A percentile compares a stretch with the other conserved stretches of the same genome.
These are phyloP conservation scores for Dynastes grantii DNA, from an alignment of 2,888 invertebrate species.

Conservation along the genomic window DNA sequence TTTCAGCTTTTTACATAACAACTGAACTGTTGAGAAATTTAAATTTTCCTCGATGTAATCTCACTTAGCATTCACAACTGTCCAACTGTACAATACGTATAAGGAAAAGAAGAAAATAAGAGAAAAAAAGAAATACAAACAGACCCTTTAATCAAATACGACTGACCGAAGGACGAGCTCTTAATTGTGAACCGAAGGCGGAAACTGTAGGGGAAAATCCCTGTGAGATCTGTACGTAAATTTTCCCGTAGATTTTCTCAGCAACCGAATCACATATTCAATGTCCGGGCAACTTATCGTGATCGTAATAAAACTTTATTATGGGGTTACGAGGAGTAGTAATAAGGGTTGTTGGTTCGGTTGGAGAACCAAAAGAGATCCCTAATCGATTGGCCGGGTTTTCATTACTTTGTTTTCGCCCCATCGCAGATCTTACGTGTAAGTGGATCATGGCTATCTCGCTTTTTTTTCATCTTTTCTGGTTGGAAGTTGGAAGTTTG, in stretches of 20 bases:
- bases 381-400: constrained; percentile 41
- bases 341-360: constrained; percentile 42
- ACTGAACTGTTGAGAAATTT: too few species aligned
- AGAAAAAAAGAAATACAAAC: constrained; percentile 21
- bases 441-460: background rate
- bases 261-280: constrained; percentile 26
- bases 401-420: constrained; percentile 37
- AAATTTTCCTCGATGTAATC: too few species aligned
- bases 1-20: too few species aligned
- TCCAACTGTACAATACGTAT: background rate
- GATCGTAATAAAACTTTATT: constrained; percentile 40
- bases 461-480: constrained; percentile 1
- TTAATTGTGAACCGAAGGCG: constrained; percentile 38
- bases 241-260: constrained; percentile 30
- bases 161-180: constrained; percentile 24
- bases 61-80: too few species aligned
- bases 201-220: constrained; percentile 5
- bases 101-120: background rate
- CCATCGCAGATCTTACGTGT: constrained; percentile 17
- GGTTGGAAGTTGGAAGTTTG: background rate
- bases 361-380: constrained; percentile 36
- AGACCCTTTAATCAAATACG: constrained; percentile 39
- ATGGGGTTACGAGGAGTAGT: constrained; percentile 24
- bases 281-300: constrained; percentile 39
- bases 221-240: constrained; percentile 36